Conservation (phyloP, 1,140 invertebrate genomes). For the Caenorhabditis inopinata region DNA sequence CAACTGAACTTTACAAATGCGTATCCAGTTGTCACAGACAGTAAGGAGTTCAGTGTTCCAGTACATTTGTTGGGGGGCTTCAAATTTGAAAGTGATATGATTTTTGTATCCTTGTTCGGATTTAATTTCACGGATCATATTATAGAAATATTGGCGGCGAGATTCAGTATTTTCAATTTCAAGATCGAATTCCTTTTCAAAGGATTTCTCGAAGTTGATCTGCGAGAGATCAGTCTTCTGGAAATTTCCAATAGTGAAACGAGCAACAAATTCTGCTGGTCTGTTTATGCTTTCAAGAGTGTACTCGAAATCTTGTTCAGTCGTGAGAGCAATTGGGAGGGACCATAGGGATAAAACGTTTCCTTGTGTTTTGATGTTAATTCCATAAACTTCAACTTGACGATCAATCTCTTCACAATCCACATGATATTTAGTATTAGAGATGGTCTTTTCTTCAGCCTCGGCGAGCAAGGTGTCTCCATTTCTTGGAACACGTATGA, state of each 20-base stretch:
- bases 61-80: neutral
- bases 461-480: slow-evolving; percentile 35
- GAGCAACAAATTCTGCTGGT: neutral
- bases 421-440: slow-evolving; percentile 22
- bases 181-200: slow-evolving; percentile 23
- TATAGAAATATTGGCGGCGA: slow-evolving; percentile 5
- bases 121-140: slow-evolving; percentile 19
- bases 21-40: neutral
- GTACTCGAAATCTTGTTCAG: slow-evolving; percentile 31
- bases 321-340: neutral
- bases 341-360: slow-evolving; percentile 18
- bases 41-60: slow-evolving; percentile 10
- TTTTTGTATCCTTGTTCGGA: slow-evolving; percentile 13
- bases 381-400: slow-evolving; percentile 3
- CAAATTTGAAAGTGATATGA: neutral
- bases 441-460: slow-evolving; percentile 48
- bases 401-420: neutral
- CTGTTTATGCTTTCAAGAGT: slow-evolving; percentile 28
- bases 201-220: slow-evolving; percentile 29
- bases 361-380: slow-evolving; percentile 19
- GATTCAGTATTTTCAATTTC: neutral
- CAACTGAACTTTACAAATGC: neutral
- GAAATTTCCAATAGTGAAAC: neutral
- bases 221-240: slow-evolving; percentile 1
- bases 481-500: slow-evolving; percentile 37